Evolutionary conservation across 2,888 invertebrate species (phyloP).

Genomic region (Conistra vaccinii): DNA sequence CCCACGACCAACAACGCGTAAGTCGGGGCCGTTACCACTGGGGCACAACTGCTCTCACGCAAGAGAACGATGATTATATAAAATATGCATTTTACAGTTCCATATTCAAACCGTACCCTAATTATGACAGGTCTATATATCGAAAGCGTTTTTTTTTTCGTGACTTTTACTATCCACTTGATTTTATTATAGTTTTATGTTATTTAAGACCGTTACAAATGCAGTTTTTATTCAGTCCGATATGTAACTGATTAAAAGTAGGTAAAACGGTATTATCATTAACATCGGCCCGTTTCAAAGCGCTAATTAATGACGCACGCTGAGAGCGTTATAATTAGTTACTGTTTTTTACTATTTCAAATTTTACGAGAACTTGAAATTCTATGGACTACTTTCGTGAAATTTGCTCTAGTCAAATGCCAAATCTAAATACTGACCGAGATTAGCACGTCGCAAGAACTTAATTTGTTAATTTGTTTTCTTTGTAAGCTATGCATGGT

Average conservation of each 20-base stretch:
- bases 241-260: conserved; percentile 31
- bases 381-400: neutral
- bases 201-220: conserved; percentile 8
- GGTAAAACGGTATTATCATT: conserved; percentile 43
- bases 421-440: neutral
- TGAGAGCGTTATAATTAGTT: conserved; percentile 42
- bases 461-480: neutral
- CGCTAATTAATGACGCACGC: conserved; percentile 52
- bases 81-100: neutral
- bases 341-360: conserved; percentile 30
- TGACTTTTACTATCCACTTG: neutral
- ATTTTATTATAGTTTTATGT: neutral
- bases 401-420: neutral
- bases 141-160: neutral
- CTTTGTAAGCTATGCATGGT: neutral
- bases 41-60: too few relatives aligned
- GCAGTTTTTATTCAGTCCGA: conserved; percentile 34
- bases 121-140: neutral
- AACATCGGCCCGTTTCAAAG: conserved; percentile 35
- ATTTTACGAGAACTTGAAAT: conserved; percentile 15
- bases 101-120: neutral
- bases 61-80: neutral
- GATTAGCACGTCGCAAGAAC: neutral
- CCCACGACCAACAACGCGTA: too few relatives aligned
- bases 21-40: too few relatives aligned